phyloP scores from a whole-genome alignment of 2,797 vertebrate genomes.

The Lateolabrax maculatus region DNA sequence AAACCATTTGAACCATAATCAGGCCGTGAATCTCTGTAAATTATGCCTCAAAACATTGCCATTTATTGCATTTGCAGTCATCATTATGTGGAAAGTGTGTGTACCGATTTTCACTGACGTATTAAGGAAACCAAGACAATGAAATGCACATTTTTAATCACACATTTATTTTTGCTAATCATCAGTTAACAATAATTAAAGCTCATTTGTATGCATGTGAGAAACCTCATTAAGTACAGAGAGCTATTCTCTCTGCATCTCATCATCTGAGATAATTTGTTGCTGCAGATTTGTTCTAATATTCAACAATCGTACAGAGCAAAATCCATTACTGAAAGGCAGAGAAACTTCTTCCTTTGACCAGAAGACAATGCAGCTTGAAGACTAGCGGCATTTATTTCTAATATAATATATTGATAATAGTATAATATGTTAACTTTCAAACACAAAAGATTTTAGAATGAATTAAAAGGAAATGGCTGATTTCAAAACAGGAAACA shows the following conservation, averaged over 20 bases:
- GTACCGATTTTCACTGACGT: neutral
- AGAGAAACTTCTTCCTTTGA: neutral
- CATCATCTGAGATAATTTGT: constrained; percentile 10
- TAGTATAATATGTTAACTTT: neutral
- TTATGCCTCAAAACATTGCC: neutral
- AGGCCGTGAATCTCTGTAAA: neutral
- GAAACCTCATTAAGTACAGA: constrained; percentile 18
- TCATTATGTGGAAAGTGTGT: neutral
- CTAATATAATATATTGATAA: no score
- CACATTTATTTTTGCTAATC: neutral
- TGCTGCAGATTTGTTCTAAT: constrained; percentile 1
- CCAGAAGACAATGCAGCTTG: neutral
- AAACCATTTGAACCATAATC: constrained; percentile 9
- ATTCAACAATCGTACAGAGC: neutral
- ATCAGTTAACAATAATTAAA: constrained; percentile 5
- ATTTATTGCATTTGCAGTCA: neutral
- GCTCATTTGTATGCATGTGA: constrained; percentile 11
- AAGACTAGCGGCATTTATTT: neutral
- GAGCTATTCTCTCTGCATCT: neutral
- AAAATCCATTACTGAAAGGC: neutral
- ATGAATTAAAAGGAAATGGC: neutral
- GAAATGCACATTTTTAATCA: neutral
- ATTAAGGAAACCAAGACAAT: neutral
- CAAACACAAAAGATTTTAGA: neutral
- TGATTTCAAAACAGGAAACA: neutral